These are phyloP conservation scores for Eublepharis macularius DNA, from an alignment of 2,113 vertebrate species.

Conservation along the genomic window DNA sequence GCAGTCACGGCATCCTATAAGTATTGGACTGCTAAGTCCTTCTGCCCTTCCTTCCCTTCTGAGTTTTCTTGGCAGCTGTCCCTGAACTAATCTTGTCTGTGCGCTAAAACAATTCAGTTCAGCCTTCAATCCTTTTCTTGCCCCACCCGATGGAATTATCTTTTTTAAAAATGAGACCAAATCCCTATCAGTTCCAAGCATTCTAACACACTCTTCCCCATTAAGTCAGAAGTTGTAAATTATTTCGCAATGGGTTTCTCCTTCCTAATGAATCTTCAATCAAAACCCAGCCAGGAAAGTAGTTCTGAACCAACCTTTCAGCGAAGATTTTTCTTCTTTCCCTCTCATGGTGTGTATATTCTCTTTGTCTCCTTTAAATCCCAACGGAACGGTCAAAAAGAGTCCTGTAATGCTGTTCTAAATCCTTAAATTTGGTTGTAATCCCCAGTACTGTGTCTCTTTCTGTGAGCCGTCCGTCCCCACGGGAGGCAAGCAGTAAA, in stretches of 20 bases:
- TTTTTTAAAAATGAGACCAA: background rate
- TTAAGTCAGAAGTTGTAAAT: background rate
- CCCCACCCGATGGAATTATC: background rate
- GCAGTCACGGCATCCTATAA: background rate
- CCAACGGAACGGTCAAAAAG: background rate
- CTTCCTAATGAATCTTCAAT: background rate
- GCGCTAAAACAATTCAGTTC: background rate
- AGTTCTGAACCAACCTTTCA: constrained; percentile 74
- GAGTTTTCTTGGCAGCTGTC: background rate
- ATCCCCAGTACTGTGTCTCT: constrained; percentile 39
- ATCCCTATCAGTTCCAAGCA: background rate
- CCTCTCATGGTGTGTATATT: constrained; percentile 70
- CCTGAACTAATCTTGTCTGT: background rate
- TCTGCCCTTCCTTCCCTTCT: background rate
- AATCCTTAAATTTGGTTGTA: constrained; percentile 9
- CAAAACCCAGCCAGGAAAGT: background rate
- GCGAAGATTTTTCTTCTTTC: constrained; percentile 72
- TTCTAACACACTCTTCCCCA: background rate
- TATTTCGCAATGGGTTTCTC: background rate
- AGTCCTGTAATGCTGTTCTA: constrained; percentile 14
- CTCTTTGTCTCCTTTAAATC: constrained; percentile 37
- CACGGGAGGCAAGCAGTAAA: constrained; percentile 48
- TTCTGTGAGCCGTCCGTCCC: constrained; percentile 31
- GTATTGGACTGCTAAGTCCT: background rate
- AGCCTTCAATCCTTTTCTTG: background rate